These are phyloP conservation scores for Drosophila ogumai DNA, from an alignment of 1,140 invertebrate species.

Conservation along the genomic window DNA sequence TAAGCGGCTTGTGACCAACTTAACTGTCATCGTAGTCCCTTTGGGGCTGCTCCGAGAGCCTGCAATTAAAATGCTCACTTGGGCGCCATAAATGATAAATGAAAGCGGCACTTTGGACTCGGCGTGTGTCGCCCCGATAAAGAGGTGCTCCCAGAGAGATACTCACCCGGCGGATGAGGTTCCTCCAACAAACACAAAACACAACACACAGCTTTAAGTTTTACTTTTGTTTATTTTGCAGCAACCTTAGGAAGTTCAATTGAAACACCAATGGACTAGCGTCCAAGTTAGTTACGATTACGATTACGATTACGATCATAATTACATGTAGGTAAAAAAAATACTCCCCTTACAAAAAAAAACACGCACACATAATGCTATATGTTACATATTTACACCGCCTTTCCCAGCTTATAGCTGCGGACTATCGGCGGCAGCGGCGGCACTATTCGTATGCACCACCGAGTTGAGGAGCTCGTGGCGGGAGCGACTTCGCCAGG, in stretches of 20 bases:
- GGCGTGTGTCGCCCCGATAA: conserved; percentile 1
- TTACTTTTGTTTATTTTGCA: conserved; percentile 45
- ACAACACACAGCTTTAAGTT: neutral
- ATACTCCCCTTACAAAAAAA: conserved; percentile 26
- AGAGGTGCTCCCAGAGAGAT: conserved; percentile 1
- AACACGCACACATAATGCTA: neutral
- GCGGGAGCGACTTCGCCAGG: conserved; percentile 60
- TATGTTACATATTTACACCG: conserved; percentile 28
- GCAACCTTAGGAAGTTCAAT: conserved; percentile 66
- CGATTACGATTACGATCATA: conserved; percentile 19
- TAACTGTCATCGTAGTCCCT: conserved; percentile 23
- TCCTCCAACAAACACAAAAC: neutral
- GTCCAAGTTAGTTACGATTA: conserved; percentile 32
- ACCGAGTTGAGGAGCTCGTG: conserved; percentile 62
- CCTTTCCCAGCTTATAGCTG: conserved; percentile 35
- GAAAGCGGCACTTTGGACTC: neutral
- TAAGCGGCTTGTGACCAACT: conserved; percentile 57
- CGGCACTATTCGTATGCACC: conserved; percentile 52
- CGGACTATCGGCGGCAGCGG: conserved; percentile 50
- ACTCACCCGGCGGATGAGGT: neutral
- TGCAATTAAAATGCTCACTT: conserved; percentile 70
- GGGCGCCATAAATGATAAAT: conserved; percentile 52
- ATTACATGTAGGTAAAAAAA: conserved; percentile 47
- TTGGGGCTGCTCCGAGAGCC: conserved; percentile 34
- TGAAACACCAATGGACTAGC: conserved; percentile 62